Base-by-base conservation (phyloP, 2,113 vertebrate genomes). In the Lepus timidus region DNA sequence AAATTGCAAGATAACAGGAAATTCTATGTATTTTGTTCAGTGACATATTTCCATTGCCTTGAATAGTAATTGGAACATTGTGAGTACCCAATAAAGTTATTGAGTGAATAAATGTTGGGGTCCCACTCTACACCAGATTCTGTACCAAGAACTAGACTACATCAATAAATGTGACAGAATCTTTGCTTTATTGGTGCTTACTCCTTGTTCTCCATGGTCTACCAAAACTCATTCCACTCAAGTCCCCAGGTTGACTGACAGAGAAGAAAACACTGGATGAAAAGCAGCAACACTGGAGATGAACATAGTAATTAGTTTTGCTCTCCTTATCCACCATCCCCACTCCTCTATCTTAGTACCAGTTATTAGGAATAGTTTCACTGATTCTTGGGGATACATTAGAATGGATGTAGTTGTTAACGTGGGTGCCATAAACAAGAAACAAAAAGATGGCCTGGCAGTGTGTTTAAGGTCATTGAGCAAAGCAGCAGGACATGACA, bases 361-460 rank as follows among this genome's bases (percentile, higher is more conserved):
- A 80, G 16, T 67, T 44, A 88, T 75, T 62, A 51, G 22, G 23
- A 20, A 17, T 31, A 39, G 25, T 44, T 82, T 89, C 44, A 52
- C 22, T 85, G 55, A 85, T 44, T 33, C 36, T 31, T 64, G 31
- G 70, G 95, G 27, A 93, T 52, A 67, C 33, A 65, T 82, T 91
- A 33, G 52, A 82, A 88, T 65, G 33, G 44, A 33, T 52, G 49
- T 1, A 65, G 52, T 39, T 74, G 36, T 52, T 90, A 90, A 76
- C 9, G 61, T 44, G 27, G 16, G 13, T n/a, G 4, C n/a, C 6
- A 3, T 31, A 52, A 49, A 83, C 93, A 89, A 31, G 6, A 71
- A 85, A 39, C 10, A 83, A 70, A 87, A 92, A 61, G 22, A n/a
- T 19, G 84, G 36, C 51, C 14, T 36, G 20, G 8, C 23, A 71